Evolutionary conservation across 2,113 vertebrate species (phyloP), one percentile per base, ranked within the genome.

Genomic region (Brachionichthys hirsutus): DNA sequence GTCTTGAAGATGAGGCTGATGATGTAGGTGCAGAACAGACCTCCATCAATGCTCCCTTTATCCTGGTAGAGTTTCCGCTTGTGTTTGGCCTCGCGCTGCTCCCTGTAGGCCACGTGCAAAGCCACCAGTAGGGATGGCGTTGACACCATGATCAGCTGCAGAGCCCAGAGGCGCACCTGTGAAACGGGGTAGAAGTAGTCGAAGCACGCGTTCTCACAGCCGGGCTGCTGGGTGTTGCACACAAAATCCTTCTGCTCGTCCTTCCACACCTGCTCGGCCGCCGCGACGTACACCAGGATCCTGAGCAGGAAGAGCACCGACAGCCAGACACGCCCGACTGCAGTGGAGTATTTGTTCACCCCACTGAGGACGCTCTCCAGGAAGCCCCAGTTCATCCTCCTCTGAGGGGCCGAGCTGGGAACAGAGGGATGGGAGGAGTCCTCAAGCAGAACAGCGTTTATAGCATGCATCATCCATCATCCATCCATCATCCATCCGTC

Each of bases 181-280:
- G 94, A 97, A 35, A 96, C 75, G 8, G 94, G 95, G 77, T 94
- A 96, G 82, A 94, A 94, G 66, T 89, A 80, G 83, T 97, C 94
- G 80, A 93, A 97, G 82, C 95, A 98, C 22, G 91, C 88, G 36
- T 94, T 96, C 85, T 93, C 90, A 54, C 95, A 98, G 15, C 94
- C 94, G 0, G 94, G 93, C 83, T 96, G 94, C 67, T 75, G 74
- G 18, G 86, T 90, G 77, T 93, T 96, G 69, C 95, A 98, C 30
- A 90, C 80, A 52, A 95, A 98, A 34, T 94, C 94, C 46, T 90
- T 92, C 35, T 89, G 85, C 69, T 95, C 94, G 0, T 93, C 84
- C 64, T 94, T 94, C 95, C 95, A 97, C 70, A 94, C 93, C 0
- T 93, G 90, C 84, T 96, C 92, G 0, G 94, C 93, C 0, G 92